phyloP scores from a whole-genome alignment of 2,888 invertebrate genomes.

The Dolichomitus sp. region DNA sequence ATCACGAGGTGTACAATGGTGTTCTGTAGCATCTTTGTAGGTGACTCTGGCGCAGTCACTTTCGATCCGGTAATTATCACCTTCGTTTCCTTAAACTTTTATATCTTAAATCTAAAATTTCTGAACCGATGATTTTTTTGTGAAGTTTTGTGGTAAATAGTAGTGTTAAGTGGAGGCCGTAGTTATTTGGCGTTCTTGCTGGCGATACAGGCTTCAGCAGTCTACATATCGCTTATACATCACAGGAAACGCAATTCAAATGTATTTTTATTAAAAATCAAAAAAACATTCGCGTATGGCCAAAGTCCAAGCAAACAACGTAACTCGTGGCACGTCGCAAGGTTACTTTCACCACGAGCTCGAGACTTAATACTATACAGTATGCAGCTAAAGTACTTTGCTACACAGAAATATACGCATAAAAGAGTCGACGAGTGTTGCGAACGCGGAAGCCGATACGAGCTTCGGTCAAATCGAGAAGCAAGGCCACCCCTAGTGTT shows the following conservation, averaged over 20 bases:
- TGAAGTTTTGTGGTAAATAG: not conserved
- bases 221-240: not conserved
- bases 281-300: slow-evolving; percentile 27
- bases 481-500: slow-evolving; percentile 66
- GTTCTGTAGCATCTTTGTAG: not conserved
- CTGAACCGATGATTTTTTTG: not conserved
- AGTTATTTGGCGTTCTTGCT: not conserved
- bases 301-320: slow-evolving; percentile 31
- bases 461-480: slow-evolving; percentile 66
- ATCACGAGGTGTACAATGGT: slow-evolving; percentile 20
- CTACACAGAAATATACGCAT: slow-evolving; percentile 19
- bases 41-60: not conserved
- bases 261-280: not conserved
- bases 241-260: not conserved
- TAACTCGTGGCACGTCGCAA: slow-evolving; percentile 59
- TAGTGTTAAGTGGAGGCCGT: not conserved
- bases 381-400: not conserved
- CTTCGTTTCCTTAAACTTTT: not conserved
- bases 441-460: slow-evolving; percentile 67
- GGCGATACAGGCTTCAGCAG: not conserved
- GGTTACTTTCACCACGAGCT: slow-evolving; percentile 71
- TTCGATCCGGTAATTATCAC: not conserved
- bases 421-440: slow-evolving; percentile 61
- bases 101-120: not conserved
- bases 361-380: slow-evolving; percentile 2